These are phyloP conservation scores for Pampus argenteus DNA, from an alignment of 2,797 vertebrate species.

Conservation along the genomic window DNA sequence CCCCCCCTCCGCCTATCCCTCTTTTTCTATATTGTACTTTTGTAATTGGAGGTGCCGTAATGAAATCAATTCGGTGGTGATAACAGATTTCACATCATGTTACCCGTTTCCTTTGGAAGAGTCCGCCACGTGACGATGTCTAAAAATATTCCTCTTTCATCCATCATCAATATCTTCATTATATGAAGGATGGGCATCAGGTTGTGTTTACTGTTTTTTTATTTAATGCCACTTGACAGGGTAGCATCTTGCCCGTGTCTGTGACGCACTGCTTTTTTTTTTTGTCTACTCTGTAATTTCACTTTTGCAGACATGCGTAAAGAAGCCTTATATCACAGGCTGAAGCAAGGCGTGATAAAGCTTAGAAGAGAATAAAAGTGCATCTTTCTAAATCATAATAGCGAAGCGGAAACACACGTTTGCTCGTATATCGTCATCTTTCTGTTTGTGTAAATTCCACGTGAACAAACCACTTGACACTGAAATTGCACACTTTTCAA, in stretches of 20 bases:
- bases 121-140: conserved; percentile 58
- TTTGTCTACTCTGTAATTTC: conserved; percentile 73
- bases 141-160: conserved; percentile 86
- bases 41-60: conserved; percentile 77
- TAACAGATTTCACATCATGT: conserved; percentile 83
- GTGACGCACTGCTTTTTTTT: conserved; percentile 70
- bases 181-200: conserved; percentile 82
- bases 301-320: conserved; percentile 66
- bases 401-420: conserved; percentile 21
- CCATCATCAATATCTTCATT: conserved; percentile 88
- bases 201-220: conserved; percentile 75
- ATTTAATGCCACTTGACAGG: conserved; percentile 81
- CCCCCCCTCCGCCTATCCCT: conserved; percentile 44
- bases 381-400: conserved; percentile 42
- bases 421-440: conserved; percentile 9
- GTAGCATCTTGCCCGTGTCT: conserved; percentile 78
- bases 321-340: conserved; percentile 50
- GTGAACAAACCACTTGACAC: conserved; percentile 12
- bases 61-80: conserved; percentile 79
- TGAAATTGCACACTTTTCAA: conserved; percentile 7
- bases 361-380: conserved; percentile 26
- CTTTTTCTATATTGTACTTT: conserved; percentile 65
- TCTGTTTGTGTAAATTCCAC: conserved; percentile 8
- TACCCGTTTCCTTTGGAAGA: conserved; percentile 72
- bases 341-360: conserved; percentile 48